Evolutionary conservation across 1,140 invertebrate genomes (phyloP), one percentile per base, ranked within the genome.

Genomic region (Pseudomyrmex pallidus): DNA sequence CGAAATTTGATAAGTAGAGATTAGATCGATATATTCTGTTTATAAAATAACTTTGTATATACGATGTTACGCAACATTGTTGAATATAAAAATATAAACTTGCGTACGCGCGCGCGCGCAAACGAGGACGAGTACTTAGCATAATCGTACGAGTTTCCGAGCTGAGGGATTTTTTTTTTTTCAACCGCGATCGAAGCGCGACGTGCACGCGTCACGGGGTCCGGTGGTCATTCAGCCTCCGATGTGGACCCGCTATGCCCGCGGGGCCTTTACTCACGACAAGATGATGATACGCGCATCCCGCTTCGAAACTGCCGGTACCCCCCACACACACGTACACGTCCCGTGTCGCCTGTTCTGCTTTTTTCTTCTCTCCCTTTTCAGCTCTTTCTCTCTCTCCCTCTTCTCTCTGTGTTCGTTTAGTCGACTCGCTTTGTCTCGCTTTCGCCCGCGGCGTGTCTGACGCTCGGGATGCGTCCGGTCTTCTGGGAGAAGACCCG

Each of bases 211-310:
- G 20, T 78, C 68, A 22, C 17, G 12, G 35, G 46, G 12, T 35
- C 68, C 50, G 17, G 46, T 54, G 44, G 66, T 72, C 83, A 85
- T 82, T 82, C 77, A 82, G 77, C 44, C 52, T 48, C 54, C 54
- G 44, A 72, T 52, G 66, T 9, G 46, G 52, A 61, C 52, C 77
- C 77, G 77, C 62, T 85, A 82, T 82, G 78, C 62, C 83, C 77
- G 56, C 54, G 46, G 70, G 83, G 67, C 17, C 54, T 62, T 82
- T 82, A 85, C 83, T 59, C 52, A 67, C 83, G 66, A 85, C 57
- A 72, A 73, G 59, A 67, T 82, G 25, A 25, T 25, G 67, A 59
- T 54, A 74, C 67, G 61, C 77, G 9, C 67, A 82, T 82, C 67
- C 68, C 66, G 83, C 67, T 82, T 57, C 59, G 67, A 74, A 84